These are phyloP conservation scores for Drosophila albomicans DNA, from an alignment of 1,140 invertebrate species.

Conservation along the genomic window DNA sequence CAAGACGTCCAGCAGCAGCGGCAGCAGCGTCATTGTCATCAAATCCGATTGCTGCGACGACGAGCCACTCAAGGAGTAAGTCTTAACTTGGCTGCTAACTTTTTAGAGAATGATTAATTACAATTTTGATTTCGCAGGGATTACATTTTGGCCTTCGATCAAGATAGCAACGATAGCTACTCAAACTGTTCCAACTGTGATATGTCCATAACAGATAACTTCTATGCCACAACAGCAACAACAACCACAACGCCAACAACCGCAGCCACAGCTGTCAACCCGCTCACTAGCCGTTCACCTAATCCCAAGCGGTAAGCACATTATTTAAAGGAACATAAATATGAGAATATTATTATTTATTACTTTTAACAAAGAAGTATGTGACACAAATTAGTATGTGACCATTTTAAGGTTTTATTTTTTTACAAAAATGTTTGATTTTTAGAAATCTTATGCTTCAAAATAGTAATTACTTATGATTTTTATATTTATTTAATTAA, in stretches of 20 bases:
- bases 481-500: too few relatives aligned
- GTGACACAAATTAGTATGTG: too few relatives aligned
- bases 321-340: too few relatives aligned
- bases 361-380: too few relatives aligned
- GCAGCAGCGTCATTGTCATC: constrained; percentile 76
- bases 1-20: constrained; percentile 79
- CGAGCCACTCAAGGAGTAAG: constrained; percentile 76
- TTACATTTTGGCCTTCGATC: constrained; percentile 76
- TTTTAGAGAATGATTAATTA: background rate
- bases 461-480: too few relatives aligned
- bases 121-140: constrained; percentile 50
- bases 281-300: constrained; percentile 74
- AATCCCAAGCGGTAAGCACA: constrained; percentile 76
- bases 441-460: too few relatives aligned
- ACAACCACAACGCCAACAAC: constrained; percentile 26
- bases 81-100: background rate
- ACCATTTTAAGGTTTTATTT: too few relatives aligned
- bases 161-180: constrained; percentile 84
- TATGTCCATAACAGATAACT: constrained; percentile 83
- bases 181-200: constrained; percentile 84
- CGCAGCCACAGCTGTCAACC: constrained; percentile 53
- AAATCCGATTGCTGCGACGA: constrained; percentile 78
- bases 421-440: too few relatives aligned
- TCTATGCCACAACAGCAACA: constrained; percentile 65
- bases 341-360: too few relatives aligned